Percentiles rank a stretch among this genome's conserved stretches.
These are phyloP conservation scores for Rhynchophorus ferrugineus DNA, from an alignment of 1,140 invertebrate genomes.

Conservation along the genomic window DNA sequence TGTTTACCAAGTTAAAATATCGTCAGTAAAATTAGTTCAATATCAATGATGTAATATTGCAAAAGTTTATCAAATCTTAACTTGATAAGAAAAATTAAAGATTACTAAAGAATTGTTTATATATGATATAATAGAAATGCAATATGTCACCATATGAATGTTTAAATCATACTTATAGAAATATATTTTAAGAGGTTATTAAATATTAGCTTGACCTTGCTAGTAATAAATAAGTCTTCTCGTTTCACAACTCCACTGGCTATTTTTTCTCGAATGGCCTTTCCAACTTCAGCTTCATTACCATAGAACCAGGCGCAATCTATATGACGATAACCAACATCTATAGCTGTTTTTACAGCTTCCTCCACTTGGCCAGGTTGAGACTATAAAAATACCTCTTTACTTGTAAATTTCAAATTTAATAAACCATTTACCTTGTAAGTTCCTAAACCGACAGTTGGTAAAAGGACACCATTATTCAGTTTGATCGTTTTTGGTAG, in stretches of 20 bases:
- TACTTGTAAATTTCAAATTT: not conserved
- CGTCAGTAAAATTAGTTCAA: no score
- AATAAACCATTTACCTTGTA: slow-evolving; percentile 50
- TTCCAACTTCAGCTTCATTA: slow-evolving; percentile 79
- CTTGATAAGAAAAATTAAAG: no score
- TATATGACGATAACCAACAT: slow-evolving; percentile 79
- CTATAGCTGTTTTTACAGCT: slow-evolving; percentile 64
- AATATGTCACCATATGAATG: no score
- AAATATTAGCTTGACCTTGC: slow-evolving; percentile 50
- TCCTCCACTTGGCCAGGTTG: slow-evolving; percentile 54
- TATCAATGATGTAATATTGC: not conserved
- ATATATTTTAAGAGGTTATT: no score
- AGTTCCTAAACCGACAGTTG: slow-evolving; percentile 61
- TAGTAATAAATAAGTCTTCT: slow-evolving; percentile 79
- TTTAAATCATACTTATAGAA: no score
- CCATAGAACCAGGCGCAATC: slow-evolving; percentile 80
- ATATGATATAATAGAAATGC: no score
- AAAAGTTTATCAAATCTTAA: slow-evolving; percentile 1
- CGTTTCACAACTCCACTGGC: slow-evolving; percentile 64
- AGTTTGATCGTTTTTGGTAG: slow-evolving; percentile 41
- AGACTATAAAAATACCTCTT: slow-evolving; percentile 43
- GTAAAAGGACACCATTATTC: slow-evolving; percentile 52
- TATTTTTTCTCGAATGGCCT: slow-evolving; percentile 63
- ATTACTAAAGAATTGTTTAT: no score
- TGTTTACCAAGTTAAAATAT: slow-evolving; percentile 38